These are phyloP conservation scores for Drosophila paulistorum DNA, from an alignment of 1,140 invertebrate genomes.

Conservation along the genomic window DNA sequence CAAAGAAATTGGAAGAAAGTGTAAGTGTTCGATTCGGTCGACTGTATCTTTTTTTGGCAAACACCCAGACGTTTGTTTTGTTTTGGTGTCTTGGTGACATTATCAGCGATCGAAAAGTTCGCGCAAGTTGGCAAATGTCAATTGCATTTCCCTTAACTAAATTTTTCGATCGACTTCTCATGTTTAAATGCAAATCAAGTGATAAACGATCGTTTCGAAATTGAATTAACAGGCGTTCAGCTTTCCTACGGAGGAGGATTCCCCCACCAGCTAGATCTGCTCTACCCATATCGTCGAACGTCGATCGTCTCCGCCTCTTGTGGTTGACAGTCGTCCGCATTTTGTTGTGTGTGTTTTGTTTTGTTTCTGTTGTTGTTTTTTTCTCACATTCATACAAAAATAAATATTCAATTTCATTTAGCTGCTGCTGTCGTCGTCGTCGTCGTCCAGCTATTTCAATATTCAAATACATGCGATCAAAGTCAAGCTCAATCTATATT, in stretches of 20 bases:
- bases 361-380: slow-evolving; percentile 43
- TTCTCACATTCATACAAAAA: slow-evolving; percentile 75
- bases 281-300: slow-evolving; percentile 38
- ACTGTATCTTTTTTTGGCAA: slow-evolving; percentile 16
- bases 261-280: slow-evolving; percentile 33
- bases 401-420: slow-evolving; percentile 74
- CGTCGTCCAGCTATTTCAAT: slow-evolving; percentile 61
- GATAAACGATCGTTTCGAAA: slow-evolving; percentile 80
- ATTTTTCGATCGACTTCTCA: slow-evolving; percentile 49
- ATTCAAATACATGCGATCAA: slow-evolving; percentile 69
- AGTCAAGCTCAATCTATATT: slow-evolving; percentile 40
- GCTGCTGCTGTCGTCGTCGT: slow-evolving; percentile 44
- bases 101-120: slow-evolving; percentile 48
- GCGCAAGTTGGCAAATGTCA: slow-evolving; percentile 41
- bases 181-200: slow-evolving; percentile 71
- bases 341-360: slow-evolving; percentile 37
- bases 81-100: slow-evolving; percentile 51
- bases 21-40: slow-evolving; percentile 50
- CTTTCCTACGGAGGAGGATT: slow-evolving; percentile 47
- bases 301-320: slow-evolving; percentile 34
- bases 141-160: slow-evolving; percentile 21
- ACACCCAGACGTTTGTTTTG: not conserved
- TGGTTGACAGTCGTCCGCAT: slow-evolving; percentile 43
- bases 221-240: slow-evolving; percentile 80
- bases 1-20: slow-evolving; percentile 65